Base-by-base conservation (phyloP, 2,797 vertebrate species). In the Gobio occitaniae region DNA sequence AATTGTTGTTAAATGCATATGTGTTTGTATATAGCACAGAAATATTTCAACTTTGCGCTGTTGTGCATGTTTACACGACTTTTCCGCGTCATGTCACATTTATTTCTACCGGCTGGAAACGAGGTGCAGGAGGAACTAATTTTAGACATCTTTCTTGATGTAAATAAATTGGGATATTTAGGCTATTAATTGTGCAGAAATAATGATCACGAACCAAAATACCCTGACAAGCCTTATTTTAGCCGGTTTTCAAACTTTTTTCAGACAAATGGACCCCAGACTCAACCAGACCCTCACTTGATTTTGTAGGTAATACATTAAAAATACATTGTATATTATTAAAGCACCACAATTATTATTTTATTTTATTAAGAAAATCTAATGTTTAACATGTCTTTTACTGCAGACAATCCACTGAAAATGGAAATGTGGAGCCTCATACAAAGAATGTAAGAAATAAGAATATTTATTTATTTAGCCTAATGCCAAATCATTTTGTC, bases 21-120 rank as follows among this genome's bases (percentile, higher is more conserved):
- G 17, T 21, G 36, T 70, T 48, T 50, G 15, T 2, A 52, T 50
- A 15, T 75, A 15, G 21, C 6, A 25, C 16, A 29, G 1, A 2
- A 29, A 54, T 41, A 54, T 61, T 10, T 61, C 38, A 68, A 47
- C 25, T 41, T 21, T 19, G 7, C 19, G 12, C 2, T 25, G 5
- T 19, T 17, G 41, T 11, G 16, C 76, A 25, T 68, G 41, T 15
- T 29, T 32, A 47, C 17, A 52, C 54, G 3, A 16, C n/a, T 80
- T 1, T 79, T 78, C 82, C 75, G 29, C 66, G 44, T 61, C 75
- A 32, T 69, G 54, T 82, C 61, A 2, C 80, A 65, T 19, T 80
- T 88, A 61, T 85, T 88, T 70, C 87, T 88, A 87, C 91, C 93
- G 93, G 89, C 88, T 87, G 54, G 91, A 93, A 94, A 94, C 93